Percentiles rank a stretch among this genome's conserved stretches.
These are phyloP conservation scores for Saguinus midas DNA, from an alignment of 2,113 vertebrate genomes.

Conservation along the genomic window DNA sequence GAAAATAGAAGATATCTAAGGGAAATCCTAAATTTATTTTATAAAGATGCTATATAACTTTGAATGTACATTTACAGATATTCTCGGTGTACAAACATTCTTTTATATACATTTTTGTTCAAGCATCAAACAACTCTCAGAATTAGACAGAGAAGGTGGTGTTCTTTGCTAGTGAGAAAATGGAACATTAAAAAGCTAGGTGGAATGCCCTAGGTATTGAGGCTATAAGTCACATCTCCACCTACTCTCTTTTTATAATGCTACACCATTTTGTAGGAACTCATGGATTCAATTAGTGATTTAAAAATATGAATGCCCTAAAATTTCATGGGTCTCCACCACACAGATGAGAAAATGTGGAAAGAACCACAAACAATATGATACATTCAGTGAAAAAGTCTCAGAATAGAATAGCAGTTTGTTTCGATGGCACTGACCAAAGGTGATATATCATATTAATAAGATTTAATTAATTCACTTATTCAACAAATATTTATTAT, in stretches of 20 bases:
- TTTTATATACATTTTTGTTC: background rate
- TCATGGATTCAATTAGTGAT: background rate
- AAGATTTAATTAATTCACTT: background rate
- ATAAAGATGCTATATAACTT: background rate
- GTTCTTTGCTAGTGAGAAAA: background rate
- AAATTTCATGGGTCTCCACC: background rate
- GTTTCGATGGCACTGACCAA: background rate
- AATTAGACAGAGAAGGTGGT: background rate
- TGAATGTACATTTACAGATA: background rate
- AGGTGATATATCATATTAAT: background rate
- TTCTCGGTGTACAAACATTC: background rate
- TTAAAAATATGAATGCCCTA: background rate
- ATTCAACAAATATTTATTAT: background rate
- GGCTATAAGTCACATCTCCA: background rate
- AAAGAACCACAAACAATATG: background rate
- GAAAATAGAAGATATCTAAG: background rate
- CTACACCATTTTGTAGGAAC: background rate
- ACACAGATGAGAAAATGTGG: background rate
- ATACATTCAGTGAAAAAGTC: background rate
- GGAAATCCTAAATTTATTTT: background rate
- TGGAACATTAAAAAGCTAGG: background rate
- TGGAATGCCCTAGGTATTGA: fast-evolving
- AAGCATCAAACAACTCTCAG: background rate
- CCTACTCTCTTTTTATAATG: background rate
- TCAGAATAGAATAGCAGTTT: background rate